These are phyloP conservation scores for Cantharis nigra DNA, from an alignment of 2,888 invertebrate species.

Conservation along the genomic window DNA sequence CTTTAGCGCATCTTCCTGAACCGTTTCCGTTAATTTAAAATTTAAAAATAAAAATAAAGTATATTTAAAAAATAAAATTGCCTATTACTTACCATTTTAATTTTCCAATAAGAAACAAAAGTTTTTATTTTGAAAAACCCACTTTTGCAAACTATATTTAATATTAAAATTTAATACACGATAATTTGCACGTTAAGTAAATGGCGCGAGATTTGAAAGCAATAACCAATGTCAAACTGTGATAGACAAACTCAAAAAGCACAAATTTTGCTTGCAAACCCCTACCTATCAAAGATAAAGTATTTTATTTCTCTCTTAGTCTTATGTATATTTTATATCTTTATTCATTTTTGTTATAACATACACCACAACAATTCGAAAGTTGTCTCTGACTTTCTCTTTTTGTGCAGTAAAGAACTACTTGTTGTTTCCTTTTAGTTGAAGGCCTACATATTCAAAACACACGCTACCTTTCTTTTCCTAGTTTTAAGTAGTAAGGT, in stretches of 20 bases:
- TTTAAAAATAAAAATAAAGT: neutral
- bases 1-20: neutral
- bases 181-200: neutral
- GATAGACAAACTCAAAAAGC: constrained; percentile 26
- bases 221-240: constrained; percentile 34
- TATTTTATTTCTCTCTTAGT: constrained; percentile 23
- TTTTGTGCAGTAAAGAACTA: constrained; percentile 14
- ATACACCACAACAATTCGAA: constrained; percentile 40
- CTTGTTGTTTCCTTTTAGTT: constrained; percentile 30
- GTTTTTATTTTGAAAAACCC: neutral
- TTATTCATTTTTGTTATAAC: constrained; percentile 34
- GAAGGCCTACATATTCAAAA: constrained; percentile 35
- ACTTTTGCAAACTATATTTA: neutral
- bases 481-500: constrained; percentile 38
- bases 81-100: neutral
- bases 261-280: constrained; percentile 33
- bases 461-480: constrained; percentile 40
- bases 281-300: constrained; percentile 27
- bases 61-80: neutral
- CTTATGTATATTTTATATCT: constrained; percentile 7
- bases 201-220: constrained; percentile 35
- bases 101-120: neutral
- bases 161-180: neutral
- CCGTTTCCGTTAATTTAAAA: neutral
- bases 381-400: constrained; percentile 35